Percentiles rank a stretch among this genome's conserved stretches.
Evolutionary conservation across 2,113 vertebrate genomes (phyloP).

Genomic region (Pterocles gutturalis): DNA sequence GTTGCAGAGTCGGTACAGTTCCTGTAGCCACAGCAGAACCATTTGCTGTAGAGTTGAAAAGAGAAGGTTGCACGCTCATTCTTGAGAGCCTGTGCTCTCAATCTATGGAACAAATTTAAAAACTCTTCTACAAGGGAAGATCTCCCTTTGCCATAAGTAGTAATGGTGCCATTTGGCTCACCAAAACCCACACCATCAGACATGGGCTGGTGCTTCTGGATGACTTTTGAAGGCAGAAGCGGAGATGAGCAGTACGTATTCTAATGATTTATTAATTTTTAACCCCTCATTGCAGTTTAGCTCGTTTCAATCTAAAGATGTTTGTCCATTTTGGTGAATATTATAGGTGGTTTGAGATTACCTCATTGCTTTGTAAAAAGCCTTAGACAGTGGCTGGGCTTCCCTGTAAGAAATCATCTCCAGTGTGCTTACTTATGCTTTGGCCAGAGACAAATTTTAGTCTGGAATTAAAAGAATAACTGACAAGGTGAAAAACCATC

Average conservation of each 20-base stretch:
- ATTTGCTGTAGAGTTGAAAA: not conserved
- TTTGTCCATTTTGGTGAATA: not conserved
- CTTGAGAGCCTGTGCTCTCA: not conserved
- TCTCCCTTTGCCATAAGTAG: not conserved
- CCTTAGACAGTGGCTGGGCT: not conserved
- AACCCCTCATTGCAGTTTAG: not conserved
- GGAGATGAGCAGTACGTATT: not conserved
- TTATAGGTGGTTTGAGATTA: not conserved
- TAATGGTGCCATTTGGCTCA: not conserved
- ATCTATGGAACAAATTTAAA: not conserved
- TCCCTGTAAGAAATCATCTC: conserved; percentile 14
- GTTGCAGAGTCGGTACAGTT: not conserved
- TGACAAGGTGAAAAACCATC: not conserved
- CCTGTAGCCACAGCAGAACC: not conserved
- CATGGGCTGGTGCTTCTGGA: not conserved
- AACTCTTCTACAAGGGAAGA: not conserved
- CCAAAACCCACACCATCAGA: not conserved
- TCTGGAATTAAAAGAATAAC: conserved; percentile 36
- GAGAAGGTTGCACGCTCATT: not conserved
- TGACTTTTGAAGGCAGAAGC: not conserved
- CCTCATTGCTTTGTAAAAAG: not conserved
- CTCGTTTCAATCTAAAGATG: not conserved
- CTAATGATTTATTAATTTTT: not conserved
- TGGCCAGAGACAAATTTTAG: not conserved
- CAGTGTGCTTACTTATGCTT: not conserved